Evolutionary conservation across 2,797 vertebrate genomes (phyloP), one percentile per base, ranked within the genome.

Genomic region (Aldrovandia affinis): DNA sequence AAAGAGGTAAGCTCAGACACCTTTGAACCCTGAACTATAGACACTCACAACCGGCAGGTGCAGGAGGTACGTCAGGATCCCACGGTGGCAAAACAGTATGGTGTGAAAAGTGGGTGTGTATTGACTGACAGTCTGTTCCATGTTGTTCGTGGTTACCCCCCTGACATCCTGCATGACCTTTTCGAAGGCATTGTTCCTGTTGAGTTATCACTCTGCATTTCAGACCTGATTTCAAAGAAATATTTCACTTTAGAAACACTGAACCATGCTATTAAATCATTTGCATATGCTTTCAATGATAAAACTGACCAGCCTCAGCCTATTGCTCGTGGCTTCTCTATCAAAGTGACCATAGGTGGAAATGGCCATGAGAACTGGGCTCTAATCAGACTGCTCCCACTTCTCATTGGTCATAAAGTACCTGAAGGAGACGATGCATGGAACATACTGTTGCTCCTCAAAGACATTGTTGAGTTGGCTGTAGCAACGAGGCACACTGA

Each of bases 261-360:
- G 18, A 57, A 57, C 18, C 12, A 57, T 30, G 47, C 54, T 1
- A 89, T 88, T 63, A 85, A 14, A 22, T 6, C 2, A 5, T 88
- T 92, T 70, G 30, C 52, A 1, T 89, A 86, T 61, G 86, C 78
- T 61, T 91, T 90, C 30, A 83, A 84, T 30, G 86, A 89, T 54
- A 89, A 84, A 81, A 88, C 85, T 6, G 75, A 91, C 1, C 15
- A 2, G 0, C 87, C 87, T 39, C 85, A 87, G 47, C 8, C 42
- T 0, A 87, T 86, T n/a, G 8, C 55, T 50, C 87, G 87, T 5
- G 54, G 0, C 15, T 89, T 84, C 59, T 78, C 84, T 0, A 54
- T 30, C 2, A 92, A 89, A 85, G 59, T 54, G 15, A 89, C 81
- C 36, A 77, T 78, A 80, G 82, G 84, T 39, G 28, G 78, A 55